phyloP scores from a whole-genome alignment of 2,113 vertebrate genomes.

The Puntigrus tetrazona region DNA sequence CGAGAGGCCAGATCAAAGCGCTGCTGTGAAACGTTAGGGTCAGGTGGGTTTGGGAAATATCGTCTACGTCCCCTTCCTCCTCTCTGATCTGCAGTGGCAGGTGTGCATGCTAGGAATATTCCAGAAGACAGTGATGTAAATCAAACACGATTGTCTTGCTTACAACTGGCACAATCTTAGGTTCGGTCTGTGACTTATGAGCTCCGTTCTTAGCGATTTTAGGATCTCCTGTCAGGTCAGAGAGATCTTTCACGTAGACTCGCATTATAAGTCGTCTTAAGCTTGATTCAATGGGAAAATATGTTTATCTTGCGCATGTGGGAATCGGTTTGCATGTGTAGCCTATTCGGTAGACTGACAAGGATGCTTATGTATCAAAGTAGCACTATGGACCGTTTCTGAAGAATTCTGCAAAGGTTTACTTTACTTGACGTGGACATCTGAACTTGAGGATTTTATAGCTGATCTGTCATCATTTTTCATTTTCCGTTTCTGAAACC shows the following conservation, averaged over 20 bases:
- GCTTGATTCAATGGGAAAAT: conserved; percentile 11
- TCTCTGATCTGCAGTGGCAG: conserved; percentile 65
- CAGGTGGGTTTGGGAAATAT: conserved; percentile 15
- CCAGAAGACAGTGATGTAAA: conserved; percentile 66
- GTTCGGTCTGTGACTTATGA: conserved; percentile 47
- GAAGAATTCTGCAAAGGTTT: conserved; percentile 13
- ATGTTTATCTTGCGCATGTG: conserved; percentile 26
- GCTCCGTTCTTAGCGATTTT: conserved; percentile 21
- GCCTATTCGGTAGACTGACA: background rate
- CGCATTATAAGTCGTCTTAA: background rate
- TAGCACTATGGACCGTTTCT: background rate
- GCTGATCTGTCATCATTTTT: background rate
- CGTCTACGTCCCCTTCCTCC: background rate
- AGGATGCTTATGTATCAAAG: background rate
- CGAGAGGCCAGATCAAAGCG: background rate
- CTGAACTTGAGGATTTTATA: background rate
- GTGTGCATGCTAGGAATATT: conserved; percentile 57
- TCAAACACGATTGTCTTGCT: conserved; percentile 61
- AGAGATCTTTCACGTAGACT: conserved; percentile 38
- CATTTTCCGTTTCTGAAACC: background rate
- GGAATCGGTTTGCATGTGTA: conserved; percentile 38
- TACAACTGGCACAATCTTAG: conserved; percentile 50
- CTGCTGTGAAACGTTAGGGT: conserved; percentile 20
- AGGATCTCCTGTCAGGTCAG: conserved; percentile 41
- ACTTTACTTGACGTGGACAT: background rate